Base-by-base conservation (phyloP, 1,140 invertebrate species). In the Calephelis virginiensis region DNA sequence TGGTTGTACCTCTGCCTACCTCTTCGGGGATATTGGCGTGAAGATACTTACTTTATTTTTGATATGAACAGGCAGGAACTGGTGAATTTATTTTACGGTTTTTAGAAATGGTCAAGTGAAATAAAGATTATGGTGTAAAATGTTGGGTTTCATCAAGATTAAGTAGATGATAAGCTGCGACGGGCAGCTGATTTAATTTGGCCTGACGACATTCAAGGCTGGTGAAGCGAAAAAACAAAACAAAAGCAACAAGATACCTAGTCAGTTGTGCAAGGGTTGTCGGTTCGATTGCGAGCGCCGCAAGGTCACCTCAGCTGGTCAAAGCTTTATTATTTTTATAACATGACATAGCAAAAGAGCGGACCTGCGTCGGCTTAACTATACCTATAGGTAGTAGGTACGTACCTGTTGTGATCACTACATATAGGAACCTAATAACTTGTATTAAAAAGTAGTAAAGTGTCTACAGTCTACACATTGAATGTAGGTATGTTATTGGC, bases 151-250 rank as follows among this genome's bases (percentile, higher is more conserved):
- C 53, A 56, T 37, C 28, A 37, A 56, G 12, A 56, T 56, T 56
- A 28, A 28, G 28, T 28, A 56, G 53, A 56, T 56, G 28, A 56
- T 17, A 56, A 56, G 53, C 53, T 56, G 28, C 9, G 28, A 56
- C 28, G 28, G 53, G 12, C 53, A 56, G 12, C 28, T 56, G 53
- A 56, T 56, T 56, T 38, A 56, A 56, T 56, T 56, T 56, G 13
- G 17, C 10, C 53, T 56, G 53, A 37, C 53, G 53, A 56, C 53
- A 56, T 9, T 56, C 53, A 56, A 56, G 53, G 53, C 12, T 37
- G 17, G 53, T 37, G 53, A 11, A 56, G 53, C 28, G 53, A 56
- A 56, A 53, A 56, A 56, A 56, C 53, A 56, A 56, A 56, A 56
- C 53, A 56, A 56, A 56, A 56, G 17, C 17, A 17, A 56, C 53